Conservation (phyloP, 2,797 vertebrate genomes). For the Ctenopoma kingsleyae region DNA sequence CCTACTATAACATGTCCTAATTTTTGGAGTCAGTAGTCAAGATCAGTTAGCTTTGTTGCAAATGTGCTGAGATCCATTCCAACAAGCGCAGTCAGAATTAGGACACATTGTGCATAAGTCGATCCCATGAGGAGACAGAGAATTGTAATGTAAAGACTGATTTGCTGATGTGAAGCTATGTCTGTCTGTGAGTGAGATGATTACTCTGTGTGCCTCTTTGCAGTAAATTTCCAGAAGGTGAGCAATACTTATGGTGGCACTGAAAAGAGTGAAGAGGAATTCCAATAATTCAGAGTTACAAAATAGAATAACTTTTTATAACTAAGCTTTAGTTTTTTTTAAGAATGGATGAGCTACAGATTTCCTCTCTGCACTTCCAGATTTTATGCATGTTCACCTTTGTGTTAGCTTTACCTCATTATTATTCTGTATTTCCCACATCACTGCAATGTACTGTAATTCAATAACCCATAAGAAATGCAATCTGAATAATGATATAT, state of each 20-base stretch:
- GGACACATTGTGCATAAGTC: slow-evolving; percentile 39
- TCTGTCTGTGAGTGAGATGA: slow-evolving; percentile 1
- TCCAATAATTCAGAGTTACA: slow-evolving; percentile 16
- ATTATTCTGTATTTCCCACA: neutral
- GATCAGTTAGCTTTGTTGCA: slow-evolving; percentile 36
- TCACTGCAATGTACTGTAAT: neutral
- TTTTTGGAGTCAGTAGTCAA: slow-evolving; percentile 50
- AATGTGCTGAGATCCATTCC: slow-evolving; percentile 37
- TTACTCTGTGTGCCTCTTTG: slow-evolving; percentile 3
- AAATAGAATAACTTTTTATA: slow-evolving; percentile 15
- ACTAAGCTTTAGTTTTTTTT: slow-evolving; percentile 8
- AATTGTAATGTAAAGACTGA: slow-evolving; percentile 50
- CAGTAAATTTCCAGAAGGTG: slow-evolving; percentile 13
- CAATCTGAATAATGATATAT: slow-evolving; percentile 21
- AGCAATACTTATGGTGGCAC: neutral
- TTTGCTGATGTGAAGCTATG: slow-evolving; percentile 48
- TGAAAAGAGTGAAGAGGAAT: slow-evolving; percentile 7
- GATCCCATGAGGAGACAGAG: slow-evolving; percentile 43
- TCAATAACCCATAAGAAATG: neutral
- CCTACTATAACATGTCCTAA: slow-evolving; percentile 23
- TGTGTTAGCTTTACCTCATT: neutral
- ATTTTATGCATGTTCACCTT: neutral
- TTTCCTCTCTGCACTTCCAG: neutral
- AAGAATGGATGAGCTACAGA: slow-evolving; percentile 5
- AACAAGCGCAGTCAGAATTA: slow-evolving; percentile 55